phyloP scores from a whole-genome alignment of 2,113 vertebrate genomes.

The Odontophorus gujanensis region DNA sequence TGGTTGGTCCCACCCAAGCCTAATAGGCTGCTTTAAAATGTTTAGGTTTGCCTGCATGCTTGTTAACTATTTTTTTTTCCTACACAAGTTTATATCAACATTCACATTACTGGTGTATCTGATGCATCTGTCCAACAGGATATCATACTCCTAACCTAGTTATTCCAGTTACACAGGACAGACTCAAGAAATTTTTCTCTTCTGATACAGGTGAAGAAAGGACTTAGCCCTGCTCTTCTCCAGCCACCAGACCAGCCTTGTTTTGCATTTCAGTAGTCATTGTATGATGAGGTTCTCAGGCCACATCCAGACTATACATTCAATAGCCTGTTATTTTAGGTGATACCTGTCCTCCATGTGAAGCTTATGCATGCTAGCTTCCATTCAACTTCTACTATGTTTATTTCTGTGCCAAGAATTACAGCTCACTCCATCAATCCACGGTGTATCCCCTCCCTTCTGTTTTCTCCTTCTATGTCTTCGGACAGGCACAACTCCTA shows the following conservation, averaged over 20 bases:
- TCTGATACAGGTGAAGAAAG: not conserved
- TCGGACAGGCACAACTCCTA: not conserved
- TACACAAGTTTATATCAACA: not conserved
- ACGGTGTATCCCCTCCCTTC: accelerated
- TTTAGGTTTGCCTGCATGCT: not conserved
- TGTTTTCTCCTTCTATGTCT: not conserved
- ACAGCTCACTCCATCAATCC: not conserved
- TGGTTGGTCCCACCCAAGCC: not conserved
- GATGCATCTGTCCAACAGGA: not conserved
- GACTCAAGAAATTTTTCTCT: not conserved
- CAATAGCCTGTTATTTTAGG: not conserved
- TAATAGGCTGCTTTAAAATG: not conserved
- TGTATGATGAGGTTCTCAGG: not conserved
- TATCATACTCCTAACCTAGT: not conserved
- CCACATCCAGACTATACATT: not conserved
- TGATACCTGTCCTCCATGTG: not conserved
- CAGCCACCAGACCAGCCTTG: not conserved
- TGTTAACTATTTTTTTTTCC: not conserved
- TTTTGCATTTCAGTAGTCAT: not conserved
- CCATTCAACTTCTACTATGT: not conserved
- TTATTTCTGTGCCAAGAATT: not conserved
- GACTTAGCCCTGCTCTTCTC: not conserved
- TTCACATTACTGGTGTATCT: not conserved
- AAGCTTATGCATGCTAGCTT: not conserved
- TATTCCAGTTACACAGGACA: not conserved